Percentiles rank a stretch among this genome's conserved stretches.
Conservation (phyloP, 2,888 invertebrate genomes). For the Ormyrus labotus region DNA sequence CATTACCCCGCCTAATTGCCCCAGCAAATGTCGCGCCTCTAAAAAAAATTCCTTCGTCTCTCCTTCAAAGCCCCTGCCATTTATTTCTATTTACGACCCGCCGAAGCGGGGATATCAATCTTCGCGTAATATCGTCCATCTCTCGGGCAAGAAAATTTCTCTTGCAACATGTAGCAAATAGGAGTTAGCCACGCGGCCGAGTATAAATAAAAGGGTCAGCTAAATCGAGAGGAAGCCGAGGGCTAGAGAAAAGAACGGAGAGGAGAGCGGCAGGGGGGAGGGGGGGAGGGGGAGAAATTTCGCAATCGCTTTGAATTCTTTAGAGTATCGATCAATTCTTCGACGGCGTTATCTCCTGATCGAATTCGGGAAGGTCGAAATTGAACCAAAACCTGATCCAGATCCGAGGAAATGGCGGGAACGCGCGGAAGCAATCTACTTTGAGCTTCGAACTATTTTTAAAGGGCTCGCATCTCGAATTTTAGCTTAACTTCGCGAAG, state of each 20-base stretch:
- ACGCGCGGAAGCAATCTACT: no score
- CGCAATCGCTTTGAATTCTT: slow-evolving; percentile 17
- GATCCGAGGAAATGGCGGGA: no score
- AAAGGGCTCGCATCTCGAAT: no score
- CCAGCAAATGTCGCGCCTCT: no score
- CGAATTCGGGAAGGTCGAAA: background rate
- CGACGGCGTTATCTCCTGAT: background rate
- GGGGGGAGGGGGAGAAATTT: background rate
- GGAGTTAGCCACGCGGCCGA: background rate
- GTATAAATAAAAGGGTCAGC: slow-evolving; percentile 34
- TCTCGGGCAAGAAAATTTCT: no score
- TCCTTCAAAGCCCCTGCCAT: no score
- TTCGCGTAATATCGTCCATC: background rate
- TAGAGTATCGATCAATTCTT: background rate
- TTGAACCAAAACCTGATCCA: background rate
- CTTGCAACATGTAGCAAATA: background rate
- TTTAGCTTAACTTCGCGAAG: no score
- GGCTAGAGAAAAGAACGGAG: background rate
- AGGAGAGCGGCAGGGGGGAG: background rate
- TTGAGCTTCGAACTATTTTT: no score
- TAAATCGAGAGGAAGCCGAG: slow-evolving; percentile 29
- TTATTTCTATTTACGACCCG: no score
- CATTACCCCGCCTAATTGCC: no score
- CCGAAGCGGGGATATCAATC: background rate
- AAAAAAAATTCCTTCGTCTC: no score